phyloP scores from a whole-genome alignment of 2,888 invertebrate species.

The Apodemia mormo region DNA sequence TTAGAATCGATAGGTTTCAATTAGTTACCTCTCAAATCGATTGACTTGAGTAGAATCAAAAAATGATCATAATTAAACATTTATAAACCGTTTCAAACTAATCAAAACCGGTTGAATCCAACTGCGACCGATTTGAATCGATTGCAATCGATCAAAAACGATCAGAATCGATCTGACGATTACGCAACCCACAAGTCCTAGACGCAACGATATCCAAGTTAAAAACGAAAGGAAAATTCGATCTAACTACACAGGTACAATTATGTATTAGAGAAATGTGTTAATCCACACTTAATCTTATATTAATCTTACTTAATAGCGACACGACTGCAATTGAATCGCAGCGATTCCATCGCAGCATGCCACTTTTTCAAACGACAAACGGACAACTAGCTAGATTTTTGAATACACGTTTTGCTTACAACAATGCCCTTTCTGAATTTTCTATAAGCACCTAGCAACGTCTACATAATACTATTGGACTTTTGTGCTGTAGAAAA shows the following conservation, averaged over 20 bases:
- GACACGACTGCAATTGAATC: constrained; percentile 40
- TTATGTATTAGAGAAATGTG: constrained; percentile 39
- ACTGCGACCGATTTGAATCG: constrained; percentile 26
- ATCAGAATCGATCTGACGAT: constrained; percentile 36
- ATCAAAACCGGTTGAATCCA: constrained; percentile 22
- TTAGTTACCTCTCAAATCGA: neutral
- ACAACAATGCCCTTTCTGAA: constrained; percentile 52
- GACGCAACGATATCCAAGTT: constrained; percentile 65
- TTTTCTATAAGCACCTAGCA: constrained; percentile 44
- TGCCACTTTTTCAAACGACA: constrained; percentile 52
- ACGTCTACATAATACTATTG: constrained; percentile 27
- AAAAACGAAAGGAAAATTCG: constrained; percentile 60
- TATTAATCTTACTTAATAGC: constrained; percentile 60
- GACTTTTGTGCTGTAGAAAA: constrained; percentile 9
- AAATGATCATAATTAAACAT: neutral
- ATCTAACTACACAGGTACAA: constrained; percentile 80
- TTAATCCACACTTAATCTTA: constrained; percentile 68
- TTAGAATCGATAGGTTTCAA: constrained; percentile 1
- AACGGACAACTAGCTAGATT: constrained; percentile 72
- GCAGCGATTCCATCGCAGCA: constrained; percentile 37
- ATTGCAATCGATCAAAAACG: constrained; percentile 26
- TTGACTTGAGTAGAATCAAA: neutral
- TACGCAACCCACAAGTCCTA: constrained; percentile 43
- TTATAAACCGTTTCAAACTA: neutral
- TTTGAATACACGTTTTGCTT: constrained; percentile 73